A percentile compares a stretch with the other conserved stretches of the same genome.
phyloP scores from a whole-genome alignment of 2,888 invertebrate genomes.

The Thysanoteuthis rhombus region DNA sequence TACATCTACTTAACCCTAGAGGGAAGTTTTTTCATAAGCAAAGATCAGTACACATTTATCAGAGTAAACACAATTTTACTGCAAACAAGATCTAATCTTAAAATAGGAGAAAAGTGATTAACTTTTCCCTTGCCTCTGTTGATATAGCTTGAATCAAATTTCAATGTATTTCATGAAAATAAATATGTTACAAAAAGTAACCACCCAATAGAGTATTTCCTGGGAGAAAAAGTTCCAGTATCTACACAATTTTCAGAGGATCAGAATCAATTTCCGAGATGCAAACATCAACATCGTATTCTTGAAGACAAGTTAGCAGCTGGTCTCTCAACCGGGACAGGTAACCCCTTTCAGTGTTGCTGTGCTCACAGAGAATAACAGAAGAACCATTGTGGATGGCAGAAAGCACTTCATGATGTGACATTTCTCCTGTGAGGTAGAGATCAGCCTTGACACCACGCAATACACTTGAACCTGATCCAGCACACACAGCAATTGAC shows the following conservation, averaged over 20 bases:
- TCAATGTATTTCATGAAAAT: too few species aligned
- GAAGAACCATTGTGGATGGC: constrained; percentile 81
- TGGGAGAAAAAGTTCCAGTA: not conserved
- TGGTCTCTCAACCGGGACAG: constrained; percentile 73
- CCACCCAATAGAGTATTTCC: too few species aligned
- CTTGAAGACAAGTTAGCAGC: constrained; percentile 63
- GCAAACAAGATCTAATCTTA: not conserved
- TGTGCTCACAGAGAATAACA: constrained; percentile 91
- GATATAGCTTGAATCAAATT: too few species aligned
- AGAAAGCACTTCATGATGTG: constrained; percentile 91
- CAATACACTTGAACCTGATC: constrained; percentile 85
- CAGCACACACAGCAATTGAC: constrained; percentile 86
- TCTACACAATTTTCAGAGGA: constrained; percentile 78
- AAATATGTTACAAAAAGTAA: too few species aligned
- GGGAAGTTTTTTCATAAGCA: too few species aligned
- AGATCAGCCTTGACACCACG: constrained; percentile 80
- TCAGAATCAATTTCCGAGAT: constrained; percentile 81
- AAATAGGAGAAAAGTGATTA: not conserved
- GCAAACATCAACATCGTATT: constrained; percentile 73
- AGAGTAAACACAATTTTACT: too few species aligned
- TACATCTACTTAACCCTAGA: too few species aligned
- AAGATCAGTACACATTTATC: too few species aligned
- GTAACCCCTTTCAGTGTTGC: constrained; percentile 92
- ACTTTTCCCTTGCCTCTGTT: too few species aligned
- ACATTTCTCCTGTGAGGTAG: constrained; percentile 90